A percentile compares a stretch with the other conserved stretches of the same genome.
Conservation (phyloP, 2,888 invertebrate species). For the Dynastes hyllus region DNA sequence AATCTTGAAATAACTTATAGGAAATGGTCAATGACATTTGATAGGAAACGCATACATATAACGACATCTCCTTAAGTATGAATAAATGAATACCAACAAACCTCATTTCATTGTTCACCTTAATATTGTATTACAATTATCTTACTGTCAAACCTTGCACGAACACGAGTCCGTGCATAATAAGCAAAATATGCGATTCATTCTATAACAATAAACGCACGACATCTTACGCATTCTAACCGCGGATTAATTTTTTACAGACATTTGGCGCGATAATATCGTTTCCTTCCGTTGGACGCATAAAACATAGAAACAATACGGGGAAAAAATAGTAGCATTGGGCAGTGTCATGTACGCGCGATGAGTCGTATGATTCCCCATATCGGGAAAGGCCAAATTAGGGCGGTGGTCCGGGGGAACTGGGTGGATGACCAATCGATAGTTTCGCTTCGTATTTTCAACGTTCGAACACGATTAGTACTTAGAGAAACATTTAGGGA, state of each 20-base stretch:
- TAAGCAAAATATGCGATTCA: neutral
- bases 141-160: conserved; percentile 9
- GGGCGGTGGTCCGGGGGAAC: neutral
- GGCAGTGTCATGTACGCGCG: conserved; percentile 5
- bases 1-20: no score
- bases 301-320: conserved; percentile 15
- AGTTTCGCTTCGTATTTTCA: neutral
- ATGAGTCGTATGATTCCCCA: neutral
- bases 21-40: neutral
- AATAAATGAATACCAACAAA: neutral
- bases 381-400: neutral
- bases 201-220: conserved; percentile 7
- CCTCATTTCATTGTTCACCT: conserved; percentile 5
- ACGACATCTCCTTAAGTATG: neutral
- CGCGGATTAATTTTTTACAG: conserved; percentile 37
- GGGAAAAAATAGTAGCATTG: neutral
- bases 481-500: neutral
- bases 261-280: conserved; percentile 42
- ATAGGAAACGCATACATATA: neutral
- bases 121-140: conserved; percentile 1
- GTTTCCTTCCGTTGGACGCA: conserved; percentile 35
- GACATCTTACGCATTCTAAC: conserved; percentile 18
- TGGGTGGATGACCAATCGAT: neutral
- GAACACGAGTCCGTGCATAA: neutral
- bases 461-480: neutral